Percentiles rank a stretch among this genome's conserved stretches.
These are phyloP conservation scores for Capra hircus DNA, from an alignment of 2,113 vertebrate genomes.

Conservation along the genomic window DNA sequence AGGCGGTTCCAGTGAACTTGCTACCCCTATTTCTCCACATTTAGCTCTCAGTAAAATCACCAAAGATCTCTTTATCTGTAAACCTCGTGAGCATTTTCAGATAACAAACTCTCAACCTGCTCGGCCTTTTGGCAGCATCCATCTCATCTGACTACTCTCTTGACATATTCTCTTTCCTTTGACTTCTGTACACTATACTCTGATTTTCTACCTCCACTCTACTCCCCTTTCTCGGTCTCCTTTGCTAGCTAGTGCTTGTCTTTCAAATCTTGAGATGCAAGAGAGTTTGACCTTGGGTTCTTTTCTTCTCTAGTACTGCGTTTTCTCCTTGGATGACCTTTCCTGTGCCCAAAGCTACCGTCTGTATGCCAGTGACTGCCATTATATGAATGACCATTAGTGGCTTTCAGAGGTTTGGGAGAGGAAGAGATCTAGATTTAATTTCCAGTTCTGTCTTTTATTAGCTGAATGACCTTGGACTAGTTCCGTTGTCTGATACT, in stretches of 20 bases:
- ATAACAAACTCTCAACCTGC: neutral
- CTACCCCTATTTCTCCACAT: neutral
- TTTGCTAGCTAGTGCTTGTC: neutral
- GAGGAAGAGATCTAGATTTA: neutral
- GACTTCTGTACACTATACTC: neutral
- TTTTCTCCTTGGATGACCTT: neutral
- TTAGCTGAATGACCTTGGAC: conserved; percentile 12
- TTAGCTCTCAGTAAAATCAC: neutral
- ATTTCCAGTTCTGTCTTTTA: conserved; percentile 10
- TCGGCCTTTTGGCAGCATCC: neutral
- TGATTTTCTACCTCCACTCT: neutral
- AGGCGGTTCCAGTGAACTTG: neutral
- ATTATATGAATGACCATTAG: neutral
- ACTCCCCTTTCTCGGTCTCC: neutral
- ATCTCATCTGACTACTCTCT: neutral
- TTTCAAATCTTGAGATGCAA: neutral
- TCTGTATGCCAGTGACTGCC: neutral
- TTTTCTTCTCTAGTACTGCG: neutral
- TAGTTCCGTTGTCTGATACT: conserved; percentile 2
- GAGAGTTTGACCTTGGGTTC: neutral
- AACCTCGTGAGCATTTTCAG: neutral
- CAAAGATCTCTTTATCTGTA: neutral
- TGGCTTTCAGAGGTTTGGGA: neutral
- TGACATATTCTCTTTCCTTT: neutral
- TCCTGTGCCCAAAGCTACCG: neutral